Evolutionary conservation across 2,888 invertebrate species (phyloP).

Genomic region (Orchesellides sinensis): DNA sequence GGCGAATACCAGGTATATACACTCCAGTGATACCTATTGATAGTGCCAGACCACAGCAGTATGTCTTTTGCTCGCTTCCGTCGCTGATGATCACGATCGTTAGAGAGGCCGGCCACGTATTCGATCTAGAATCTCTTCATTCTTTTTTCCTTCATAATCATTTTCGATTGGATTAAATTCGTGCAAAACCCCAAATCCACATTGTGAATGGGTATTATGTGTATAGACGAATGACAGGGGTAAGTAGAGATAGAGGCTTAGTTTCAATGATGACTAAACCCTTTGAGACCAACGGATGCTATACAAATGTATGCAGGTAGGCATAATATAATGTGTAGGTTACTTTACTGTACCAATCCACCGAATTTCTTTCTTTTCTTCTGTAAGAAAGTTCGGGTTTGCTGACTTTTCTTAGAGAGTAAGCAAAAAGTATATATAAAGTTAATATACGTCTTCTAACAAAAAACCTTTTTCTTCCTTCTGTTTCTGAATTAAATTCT

Average conservation of each 20-base stretch:
- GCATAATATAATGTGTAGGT: too few relatives aligned
- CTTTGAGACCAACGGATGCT: too few relatives aligned
- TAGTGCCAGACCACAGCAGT: too few relatives aligned
- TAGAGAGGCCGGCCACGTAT: slow-evolving; percentile 66
- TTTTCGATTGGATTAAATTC: slow-evolving; percentile 68
- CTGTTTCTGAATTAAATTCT: too few relatives aligned
- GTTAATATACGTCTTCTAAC: too few relatives aligned
- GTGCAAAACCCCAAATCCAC: slow-evolving; percentile 42
- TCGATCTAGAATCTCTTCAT: slow-evolving; percentile 66
- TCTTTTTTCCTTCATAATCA: slow-evolving; percentile 63
- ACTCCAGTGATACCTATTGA: not conserved
- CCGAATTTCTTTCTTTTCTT: not conserved
- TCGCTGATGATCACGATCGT: slow-evolving; percentile 54
- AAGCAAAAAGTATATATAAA: not conserved
- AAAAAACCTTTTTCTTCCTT: too few relatives aligned
- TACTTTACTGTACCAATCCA: too few relatives aligned
- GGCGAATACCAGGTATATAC: not conserved
- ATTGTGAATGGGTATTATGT: not conserved
- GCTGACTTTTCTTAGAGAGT: too few relatives aligned
- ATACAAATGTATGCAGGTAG: too few relatives aligned
- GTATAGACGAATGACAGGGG: not conserved
- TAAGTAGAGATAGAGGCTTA: not conserved
- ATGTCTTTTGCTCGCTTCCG: slow-evolving; percentile 55
- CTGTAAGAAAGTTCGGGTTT: too few relatives aligned
- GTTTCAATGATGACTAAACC: too few relatives aligned